These are phyloP conservation scores for Dufourea novaeangliae DNA, from an alignment of 1,140 invertebrate species.

Conservation along the genomic window DNA sequence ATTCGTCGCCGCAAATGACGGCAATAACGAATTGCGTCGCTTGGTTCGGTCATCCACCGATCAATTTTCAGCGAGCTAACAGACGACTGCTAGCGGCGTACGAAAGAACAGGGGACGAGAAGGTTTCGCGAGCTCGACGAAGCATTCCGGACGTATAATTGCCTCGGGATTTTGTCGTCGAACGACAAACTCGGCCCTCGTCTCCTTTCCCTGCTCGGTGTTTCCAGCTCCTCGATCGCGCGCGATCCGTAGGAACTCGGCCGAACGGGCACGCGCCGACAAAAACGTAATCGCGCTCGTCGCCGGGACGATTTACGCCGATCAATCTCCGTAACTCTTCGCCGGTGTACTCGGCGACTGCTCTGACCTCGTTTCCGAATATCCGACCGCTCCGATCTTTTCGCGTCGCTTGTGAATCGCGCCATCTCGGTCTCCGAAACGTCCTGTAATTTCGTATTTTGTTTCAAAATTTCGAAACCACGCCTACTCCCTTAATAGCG, in stretches of 20 bases:
- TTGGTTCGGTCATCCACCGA: background rate
- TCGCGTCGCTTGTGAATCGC: constrained; percentile 39
- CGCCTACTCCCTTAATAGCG: no score
- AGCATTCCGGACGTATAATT: constrained; percentile 72
- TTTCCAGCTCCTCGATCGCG: constrained; percentile 23
- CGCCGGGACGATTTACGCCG: constrained; percentile 30
- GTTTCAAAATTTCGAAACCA: constrained; percentile 1
- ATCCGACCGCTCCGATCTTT: constrained; percentile 35
- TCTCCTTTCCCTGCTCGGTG: constrained; percentile 37
- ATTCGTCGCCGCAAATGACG: no score
- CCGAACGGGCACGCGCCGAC: constrained; percentile 30
- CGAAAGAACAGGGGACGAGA: constrained; percentile 11
- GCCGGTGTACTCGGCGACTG: constrained; percentile 27
- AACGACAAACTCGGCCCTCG: constrained; percentile 69
- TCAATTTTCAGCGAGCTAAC: background rate
- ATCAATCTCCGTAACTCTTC: constrained; percentile 55
- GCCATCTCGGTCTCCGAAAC: constrained; percentile 35
- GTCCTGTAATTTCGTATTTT: background rate
- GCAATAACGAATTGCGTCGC: no score
- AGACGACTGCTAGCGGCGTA: background rate
- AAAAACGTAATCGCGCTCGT: constrained; percentile 72
- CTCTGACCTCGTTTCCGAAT: constrained; percentile 43
- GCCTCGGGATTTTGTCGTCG: constrained; percentile 75
- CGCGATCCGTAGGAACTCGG: constrained; percentile 40
- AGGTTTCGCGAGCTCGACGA: constrained; percentile 28